Conservation (phyloP, 2,888 invertebrate genomes). For the Rhamnusium bicolor region DNA sequence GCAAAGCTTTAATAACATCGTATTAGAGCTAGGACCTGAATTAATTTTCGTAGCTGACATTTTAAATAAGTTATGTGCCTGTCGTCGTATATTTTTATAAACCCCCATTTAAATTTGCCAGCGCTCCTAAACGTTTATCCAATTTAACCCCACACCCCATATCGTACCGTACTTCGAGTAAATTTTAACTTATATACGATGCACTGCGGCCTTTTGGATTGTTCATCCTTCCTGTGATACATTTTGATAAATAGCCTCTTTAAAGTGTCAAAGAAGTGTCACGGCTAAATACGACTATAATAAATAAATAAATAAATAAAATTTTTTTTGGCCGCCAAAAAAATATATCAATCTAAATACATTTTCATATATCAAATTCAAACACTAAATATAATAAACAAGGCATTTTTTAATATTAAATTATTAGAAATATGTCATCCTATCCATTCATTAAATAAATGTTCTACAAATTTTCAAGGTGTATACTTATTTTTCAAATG, state of each 20-base stretch:
- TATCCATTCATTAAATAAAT: too few species aligned
- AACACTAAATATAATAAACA: not conserved
- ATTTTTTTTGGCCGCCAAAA: too few species aligned
- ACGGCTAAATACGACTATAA: constrained; percentile 57
- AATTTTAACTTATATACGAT: constrained; percentile 34
- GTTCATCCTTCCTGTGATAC: constrained; percentile 50
- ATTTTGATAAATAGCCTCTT: constrained; percentile 64
- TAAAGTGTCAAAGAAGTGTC: constrained; percentile 66
- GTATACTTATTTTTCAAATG: too few species aligned
- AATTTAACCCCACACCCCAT: constrained; percentile 51
- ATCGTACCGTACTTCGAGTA: constrained; percentile 33
- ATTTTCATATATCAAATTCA: constrained; percentile 9
- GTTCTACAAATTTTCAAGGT: too few species aligned
- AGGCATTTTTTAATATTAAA: not conserved
- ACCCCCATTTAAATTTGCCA: constrained; percentile 62
- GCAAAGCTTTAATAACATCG: constrained; percentile 64
- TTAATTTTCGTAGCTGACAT: constrained; percentile 67
- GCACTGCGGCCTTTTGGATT: constrained; percentile 38
- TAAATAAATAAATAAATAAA: too few species aligned
- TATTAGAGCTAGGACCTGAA: constrained; percentile 64
- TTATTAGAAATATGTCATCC: too few species aligned
- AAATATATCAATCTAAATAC: constrained; percentile 55
- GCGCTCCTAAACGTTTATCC: constrained; percentile 55
- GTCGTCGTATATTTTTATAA: constrained; percentile 68
- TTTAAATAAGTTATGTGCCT: constrained; percentile 68